These are phyloP conservation scores for Lepidostoma basale DNA, from an alignment of 1,140 invertebrate species.

Conservation along the genomic window DNA sequence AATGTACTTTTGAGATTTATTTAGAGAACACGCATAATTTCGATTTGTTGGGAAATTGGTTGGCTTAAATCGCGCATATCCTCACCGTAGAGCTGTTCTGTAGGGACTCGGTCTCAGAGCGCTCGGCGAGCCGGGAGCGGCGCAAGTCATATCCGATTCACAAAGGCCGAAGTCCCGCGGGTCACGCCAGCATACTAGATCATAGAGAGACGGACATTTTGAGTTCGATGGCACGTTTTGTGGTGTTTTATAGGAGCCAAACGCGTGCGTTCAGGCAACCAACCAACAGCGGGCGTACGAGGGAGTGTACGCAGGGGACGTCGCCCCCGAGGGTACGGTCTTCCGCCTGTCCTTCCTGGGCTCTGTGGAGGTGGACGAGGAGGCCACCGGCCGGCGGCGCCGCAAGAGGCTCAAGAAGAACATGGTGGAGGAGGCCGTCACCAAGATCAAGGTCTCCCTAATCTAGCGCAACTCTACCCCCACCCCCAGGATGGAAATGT, in stretches of 20 bases:
- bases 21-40: background rate
- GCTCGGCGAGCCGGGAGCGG: slow-evolving; percentile 31
- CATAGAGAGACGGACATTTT: slow-evolving; percentile 29
- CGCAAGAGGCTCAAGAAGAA: slow-evolving; percentile 83
- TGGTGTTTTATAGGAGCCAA: slow-evolving; percentile 44
- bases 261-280: slow-evolving; percentile 46
- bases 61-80: slow-evolving; percentile 9
- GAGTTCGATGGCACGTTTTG: slow-evolving; percentile 36
- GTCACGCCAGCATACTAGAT: background rate
- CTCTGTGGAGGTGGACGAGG: slow-evolving; percentile 84
- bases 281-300: slow-evolving; percentile 43
- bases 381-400: slow-evolving; percentile 68
- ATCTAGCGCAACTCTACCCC: background rate
- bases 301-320: slow-evolving; percentile 46
- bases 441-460: slow-evolving; percentile 87
- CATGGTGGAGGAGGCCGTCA: slow-evolving; percentile 96
- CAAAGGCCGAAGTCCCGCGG: slow-evolving; percentile 39
- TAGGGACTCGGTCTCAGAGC: background rate
- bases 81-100: slow-evolving; percentile 1
- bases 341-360: slow-evolving; percentile 83
- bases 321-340: slow-evolving; percentile 68
- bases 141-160: slow-evolving; percentile 41
- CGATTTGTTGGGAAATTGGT: background rate
- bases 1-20: background rate
- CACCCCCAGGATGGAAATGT: background rate